Percentiles rank a stretch among this genome's conserved stretches.
Conservation (phyloP, 2,797 vertebrate species). For the Chromobotia macracanthus region DNA sequence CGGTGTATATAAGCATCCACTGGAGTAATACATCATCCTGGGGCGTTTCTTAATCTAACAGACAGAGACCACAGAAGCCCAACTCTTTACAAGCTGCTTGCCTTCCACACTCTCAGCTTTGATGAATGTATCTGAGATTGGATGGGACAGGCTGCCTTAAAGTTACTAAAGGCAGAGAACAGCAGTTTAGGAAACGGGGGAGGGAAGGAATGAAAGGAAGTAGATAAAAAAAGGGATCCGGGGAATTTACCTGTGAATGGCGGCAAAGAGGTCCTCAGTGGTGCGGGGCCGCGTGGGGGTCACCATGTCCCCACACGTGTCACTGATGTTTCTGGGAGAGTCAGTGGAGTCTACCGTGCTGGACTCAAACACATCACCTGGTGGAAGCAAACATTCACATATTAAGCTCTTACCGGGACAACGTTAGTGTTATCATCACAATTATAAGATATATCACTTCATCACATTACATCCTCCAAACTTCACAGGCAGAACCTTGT, state of each 20-base stretch:
- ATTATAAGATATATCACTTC: background rate
- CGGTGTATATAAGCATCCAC: conserved; percentile 47
- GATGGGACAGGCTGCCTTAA: conserved; percentile 63
- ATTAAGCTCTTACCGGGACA: conserved; percentile 16
- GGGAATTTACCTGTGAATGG: conserved; percentile 93
- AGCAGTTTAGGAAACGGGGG: conserved; percentile 11
- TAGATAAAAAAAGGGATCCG: background rate
- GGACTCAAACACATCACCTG: conserved; percentile 85
- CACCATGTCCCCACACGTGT: conserved; percentile 76
- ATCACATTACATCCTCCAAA: background rate
- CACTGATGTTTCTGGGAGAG: conserved; percentile 70
- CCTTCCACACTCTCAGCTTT: conserved; percentile 51
- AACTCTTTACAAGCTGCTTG: conserved; percentile 16
- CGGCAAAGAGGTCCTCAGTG: conserved; percentile 96
- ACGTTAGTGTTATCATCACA: background rate
- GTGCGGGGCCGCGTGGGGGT: conserved; percentile 89
- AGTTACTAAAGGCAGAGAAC: conserved; percentile 66
- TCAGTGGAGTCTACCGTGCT: conserved; percentile 69
- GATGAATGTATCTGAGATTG: conserved; percentile 61
- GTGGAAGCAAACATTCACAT: background rate
- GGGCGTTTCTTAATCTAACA: conserved; percentile 8
- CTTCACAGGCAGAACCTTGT: background rate
- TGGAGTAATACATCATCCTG: conserved; percentile 11
- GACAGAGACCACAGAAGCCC: conserved; percentile 44
- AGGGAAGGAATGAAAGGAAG: conserved; percentile 32